These are phyloP conservation scores for Paedocypris micromegethes DNA, from an alignment of 2,797 vertebrate genomes.

Conservation along the genomic window DNA sequence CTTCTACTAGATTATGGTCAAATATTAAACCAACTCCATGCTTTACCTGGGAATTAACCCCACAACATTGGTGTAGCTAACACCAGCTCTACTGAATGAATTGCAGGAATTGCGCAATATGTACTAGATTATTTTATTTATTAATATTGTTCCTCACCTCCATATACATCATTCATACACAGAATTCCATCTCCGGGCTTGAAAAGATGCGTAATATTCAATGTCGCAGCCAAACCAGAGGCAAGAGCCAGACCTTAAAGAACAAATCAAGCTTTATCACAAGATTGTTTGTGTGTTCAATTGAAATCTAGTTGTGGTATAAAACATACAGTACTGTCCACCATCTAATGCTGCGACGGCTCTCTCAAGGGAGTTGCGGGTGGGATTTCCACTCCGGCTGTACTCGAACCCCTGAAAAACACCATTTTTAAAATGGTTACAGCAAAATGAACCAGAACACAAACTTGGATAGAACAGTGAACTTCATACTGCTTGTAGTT, in stretches of 20 bases:
- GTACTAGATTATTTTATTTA: neutral
- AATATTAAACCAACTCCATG: too few relatives aligned
- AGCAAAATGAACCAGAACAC: neutral
- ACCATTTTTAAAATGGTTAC: conserved; percentile 18
- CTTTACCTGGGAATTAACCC: too few relatives aligned
- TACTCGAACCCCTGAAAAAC: conserved; percentile 81
- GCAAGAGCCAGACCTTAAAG: conserved; percentile 78
- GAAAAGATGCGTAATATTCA: conserved; percentile 82
- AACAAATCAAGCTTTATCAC: neutral
- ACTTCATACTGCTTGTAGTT: too few relatives aligned
- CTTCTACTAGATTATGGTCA: too few relatives aligned
- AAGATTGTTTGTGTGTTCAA: neutral
- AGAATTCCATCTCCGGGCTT: conserved; percentile 81
- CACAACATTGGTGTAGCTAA: too few relatives aligned
- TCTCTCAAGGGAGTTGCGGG: conserved; percentile 83
- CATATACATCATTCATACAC: conserved; percentile 89
- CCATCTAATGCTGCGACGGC: conserved; percentile 84
- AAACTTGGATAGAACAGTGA: neutral
- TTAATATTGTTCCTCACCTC: conserved; percentile 67
- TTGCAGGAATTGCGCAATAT: too few relatives aligned
- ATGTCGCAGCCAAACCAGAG: conserved; percentile 82
- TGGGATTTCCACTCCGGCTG: conserved; percentile 90
- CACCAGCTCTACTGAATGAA: too few relatives aligned
- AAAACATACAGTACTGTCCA: conserved; percentile 81
- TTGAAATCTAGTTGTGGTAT: neutral